Evolutionary conservation across 2,113 vertebrate species (phyloP), one percentile per base, ranked within the genome.

Genomic region (Pelecanus crispus): DNA sequence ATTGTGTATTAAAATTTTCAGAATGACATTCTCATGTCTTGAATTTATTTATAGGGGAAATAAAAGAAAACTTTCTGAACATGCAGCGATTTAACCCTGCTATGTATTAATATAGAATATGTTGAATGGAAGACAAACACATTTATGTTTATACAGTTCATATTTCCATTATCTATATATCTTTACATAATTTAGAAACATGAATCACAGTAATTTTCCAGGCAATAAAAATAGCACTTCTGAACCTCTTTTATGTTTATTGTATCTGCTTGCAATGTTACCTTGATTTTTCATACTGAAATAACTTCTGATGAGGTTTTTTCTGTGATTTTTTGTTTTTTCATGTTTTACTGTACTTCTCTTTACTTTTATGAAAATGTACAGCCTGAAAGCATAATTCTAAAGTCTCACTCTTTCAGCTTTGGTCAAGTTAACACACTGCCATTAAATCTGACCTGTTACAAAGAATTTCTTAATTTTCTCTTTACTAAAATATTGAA

Each of bases 1-100:
- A 96, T 95, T 94, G 81, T 22, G 32, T 96, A 96, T 97, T 98
- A 97, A 96, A 97, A 95, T 91, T 94, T 97, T 96, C 92, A 90
- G 90, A 97, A 94, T 92, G n/a, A 95, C 92, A 95, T 96, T 95
- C 86, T 93, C 38, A 20, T 66, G 81, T 95, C 91, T 90, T 92
- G 58, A 93, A 80, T 93, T 96, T 97, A 95, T 98, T 98, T 98
- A 98, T 96, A 89, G 92, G 61, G 52, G 66, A 98, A 98, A 97
- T 98, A 97, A 97, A 97, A 92, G 25, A 97, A 96, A 95, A 94
- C 88, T 96, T 97, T 96, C 68, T 34, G 62, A 97, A 92, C 80
- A 81, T 66, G 85, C 56, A 94, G 58, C 86, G 97, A 97, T 97
- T 97, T 98, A 98, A 97, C 67, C 7, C 83, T 88, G 91, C 50